Evolutionary conservation across 1,140 invertebrate genomes (phyloP), one percentile per base, ranked within the genome.

Genomic region (Eumaeus atala): DNA sequence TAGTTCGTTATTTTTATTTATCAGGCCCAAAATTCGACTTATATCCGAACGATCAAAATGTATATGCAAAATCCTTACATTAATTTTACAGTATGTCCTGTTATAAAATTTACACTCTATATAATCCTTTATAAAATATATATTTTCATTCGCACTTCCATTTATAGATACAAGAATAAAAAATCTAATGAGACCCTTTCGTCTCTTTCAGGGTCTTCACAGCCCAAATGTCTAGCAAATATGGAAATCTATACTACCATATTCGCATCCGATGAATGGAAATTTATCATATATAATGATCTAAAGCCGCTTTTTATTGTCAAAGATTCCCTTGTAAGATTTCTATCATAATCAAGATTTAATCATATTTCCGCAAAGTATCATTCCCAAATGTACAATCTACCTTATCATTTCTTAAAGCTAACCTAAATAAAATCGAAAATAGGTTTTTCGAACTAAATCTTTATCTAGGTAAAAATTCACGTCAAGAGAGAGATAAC

Each of bases 1-100:
- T 3, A 28, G 6, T 28, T 28, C 21, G 21, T 28, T 28, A 28
- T 28, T 28, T 6, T 28, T n/a, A n/a, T n/a, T n/a, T n/a, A n/a
- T n/a, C n/a, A n/a, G n/a, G 17, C 17, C 5, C n/a, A 21, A 21
- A 33, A 38, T 14, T 17, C n/a, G 6, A 17, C 17, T 8, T 10
- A 38, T n/a, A 40, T 28, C 6, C 5, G 7, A 52, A 28, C 10
- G 0, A 12, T 28, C 5, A 28, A 10, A 3, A n/a, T 21, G 0
- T 42, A 40, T 40, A 28, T 53, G 28, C 38, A 44, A 16, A 66
- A 64, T 54, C 59, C 59, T 35, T 62, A 62, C 50, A 54, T 62
- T 51, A 70, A 59, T 59, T 66, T 64, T 40, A 54, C 59, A 9
- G 54, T 66, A 48, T 60, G 61, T 34, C 60, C 61, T 18, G 55